Evolutionary conservation across 2,797 vertebrate species (phyloP), one percentile per base, ranked within the genome.

Genomic region (Acanthurus leucopareius): DNA sequence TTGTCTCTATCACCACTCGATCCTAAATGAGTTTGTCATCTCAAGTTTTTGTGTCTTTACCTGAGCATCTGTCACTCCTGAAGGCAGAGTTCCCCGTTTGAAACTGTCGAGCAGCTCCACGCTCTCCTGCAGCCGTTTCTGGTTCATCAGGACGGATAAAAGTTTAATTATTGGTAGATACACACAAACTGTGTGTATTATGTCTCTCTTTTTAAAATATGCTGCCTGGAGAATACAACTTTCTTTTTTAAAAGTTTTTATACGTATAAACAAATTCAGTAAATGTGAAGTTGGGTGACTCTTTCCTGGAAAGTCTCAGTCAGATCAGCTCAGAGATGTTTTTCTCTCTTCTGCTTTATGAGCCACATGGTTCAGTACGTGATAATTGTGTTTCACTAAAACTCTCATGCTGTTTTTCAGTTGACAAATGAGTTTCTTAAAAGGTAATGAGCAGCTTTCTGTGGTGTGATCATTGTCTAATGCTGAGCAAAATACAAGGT

Each of bases 81-180:
- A 90, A 58, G 94, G 94, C 73, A 97, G 84, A 61, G 91, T 92
- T 17, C 97, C 96, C 1, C 93, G 93, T 74, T 94, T 97, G 79
- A 96, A 97, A 67, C 94, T 89, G 60, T 97, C 92, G 56, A 99
- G 88, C 69, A 98, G 89, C 84, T 97, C 94, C 72, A 97, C 90
- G 0, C 95, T 95, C 79, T 98, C 96, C 86, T 95, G 93, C 86
- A 99, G 96, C 5, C 86, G 95, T 63, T 91, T 96, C 97, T 98
- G 91, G 38, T 75, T 72, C 3, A 17, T 53, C 11, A 78, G 65
- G 9, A 47, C 17, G 81, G 10, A 66, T 6, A 19, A 40, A 61
- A 67, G 49, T 56, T 28, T 28, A 28, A 28, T 28, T 28, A 28
- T 4, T 28, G 28, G 2, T 28, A 28, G 28, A 28, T 28, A 28